Conservation (phyloP, 2,888 invertebrate species). For the Trichogramma dendrolimi region DNA sequence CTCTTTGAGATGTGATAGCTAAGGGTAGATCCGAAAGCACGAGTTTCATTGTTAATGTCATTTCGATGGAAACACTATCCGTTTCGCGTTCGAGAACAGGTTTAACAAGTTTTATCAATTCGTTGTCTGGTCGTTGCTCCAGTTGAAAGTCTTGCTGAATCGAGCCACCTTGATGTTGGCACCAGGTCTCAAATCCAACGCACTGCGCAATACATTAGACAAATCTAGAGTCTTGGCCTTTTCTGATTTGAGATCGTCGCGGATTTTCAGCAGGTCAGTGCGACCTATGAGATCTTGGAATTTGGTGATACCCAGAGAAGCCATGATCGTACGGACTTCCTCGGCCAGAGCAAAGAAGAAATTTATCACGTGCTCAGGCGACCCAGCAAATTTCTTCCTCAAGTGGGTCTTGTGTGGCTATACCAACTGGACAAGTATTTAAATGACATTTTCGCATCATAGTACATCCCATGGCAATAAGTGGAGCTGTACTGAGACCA, state of each 20-base stretch:
- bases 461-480: slow-evolving; percentile 96
- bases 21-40: slow-evolving; percentile 90
- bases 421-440: slow-evolving; percentile 98
- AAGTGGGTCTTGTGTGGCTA: slow-evolving; percentile 97
- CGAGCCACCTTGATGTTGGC: slow-evolving; percentile 86
- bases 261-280: slow-evolving; percentile 79
- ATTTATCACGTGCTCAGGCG: slow-evolving; percentile 96
- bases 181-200: slow-evolving; percentile 82
- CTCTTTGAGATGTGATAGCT: slow-evolving; percentile 92
- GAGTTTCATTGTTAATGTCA: slow-evolving; percentile 86
- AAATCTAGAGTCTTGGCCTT: slow-evolving; percentile 86
- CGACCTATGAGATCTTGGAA: slow-evolving; percentile 91
- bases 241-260: slow-evolving; percentile 63
- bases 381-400: slow-evolving; percentile 93
- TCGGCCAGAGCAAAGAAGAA: slow-evolving; percentile 97
- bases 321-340: slow-evolving; percentile 90
- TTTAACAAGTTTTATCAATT: slow-evolving; percentile 68
- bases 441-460: slow-evolving; percentile 99
- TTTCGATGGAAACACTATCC: slow-evolving; percentile 65
- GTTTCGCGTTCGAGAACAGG: slow-evolving; percentile 72
- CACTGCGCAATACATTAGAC: slow-evolving; percentile 80
- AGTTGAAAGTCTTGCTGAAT: slow-evolving; percentile 79
- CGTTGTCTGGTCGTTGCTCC: slow-evolving; percentile 77
- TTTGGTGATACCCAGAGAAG: slow-evolving; percentile 79
- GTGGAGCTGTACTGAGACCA: slow-evolving; percentile 96